phyloP scores from a whole-genome alignment of 2,113 vertebrate species.

The Gymnogyps californianus region DNA sequence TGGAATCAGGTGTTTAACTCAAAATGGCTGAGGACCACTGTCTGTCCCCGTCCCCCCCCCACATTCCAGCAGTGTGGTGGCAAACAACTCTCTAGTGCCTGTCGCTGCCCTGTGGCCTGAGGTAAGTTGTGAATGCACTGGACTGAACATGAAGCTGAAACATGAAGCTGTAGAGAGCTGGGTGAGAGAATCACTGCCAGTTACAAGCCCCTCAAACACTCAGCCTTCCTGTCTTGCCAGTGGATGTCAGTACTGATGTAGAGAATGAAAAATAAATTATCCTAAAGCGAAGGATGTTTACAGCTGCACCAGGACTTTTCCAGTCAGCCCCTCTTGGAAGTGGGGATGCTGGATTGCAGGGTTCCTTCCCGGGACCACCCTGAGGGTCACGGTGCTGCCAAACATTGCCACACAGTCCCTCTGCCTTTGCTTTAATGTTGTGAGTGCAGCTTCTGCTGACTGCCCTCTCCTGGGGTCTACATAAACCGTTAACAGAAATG shows the following conservation, averaged over 20 bases:
- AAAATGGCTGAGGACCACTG: neutral
- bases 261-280: neutral
- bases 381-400: neutral
- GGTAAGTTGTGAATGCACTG: neutral
- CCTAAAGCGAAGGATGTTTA: neutral
- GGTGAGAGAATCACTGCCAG: neutral
- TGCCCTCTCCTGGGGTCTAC: neutral
- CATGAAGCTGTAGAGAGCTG: neutral
- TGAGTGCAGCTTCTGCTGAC: neutral
- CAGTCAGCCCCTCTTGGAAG: fast-evolving
- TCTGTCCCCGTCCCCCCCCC: no score
- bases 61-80: neutral
- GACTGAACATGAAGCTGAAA: neutral
- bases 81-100: neutral
- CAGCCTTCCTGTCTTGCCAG: neutral
- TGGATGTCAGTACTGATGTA: neutral
- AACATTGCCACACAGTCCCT: neutral
- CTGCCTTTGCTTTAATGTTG: neutral
- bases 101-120: neutral
- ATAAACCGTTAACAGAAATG: neutral
- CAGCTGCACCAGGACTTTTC: neutral
- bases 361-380: neutral
- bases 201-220: neutral
- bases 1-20: neutral
- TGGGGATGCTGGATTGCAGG: neutral